These are phyloP conservation scores for Simalia tracyae DNA, from an alignment of 2,797 vertebrate species.

Conservation along the genomic window DNA sequence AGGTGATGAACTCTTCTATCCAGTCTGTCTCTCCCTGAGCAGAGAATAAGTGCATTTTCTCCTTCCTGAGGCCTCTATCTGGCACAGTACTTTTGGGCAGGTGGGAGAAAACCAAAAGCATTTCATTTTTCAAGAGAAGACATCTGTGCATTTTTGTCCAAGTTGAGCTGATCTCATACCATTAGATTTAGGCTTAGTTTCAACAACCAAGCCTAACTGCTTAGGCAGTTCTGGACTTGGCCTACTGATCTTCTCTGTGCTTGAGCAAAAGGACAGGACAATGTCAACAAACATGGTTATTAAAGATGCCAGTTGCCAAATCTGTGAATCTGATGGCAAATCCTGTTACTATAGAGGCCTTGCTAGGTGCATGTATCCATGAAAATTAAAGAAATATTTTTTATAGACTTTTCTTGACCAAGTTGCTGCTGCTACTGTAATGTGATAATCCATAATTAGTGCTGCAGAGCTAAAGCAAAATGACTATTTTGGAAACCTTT, in stretches of 20 bases:
- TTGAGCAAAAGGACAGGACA: background rate
- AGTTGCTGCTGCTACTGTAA: background rate
- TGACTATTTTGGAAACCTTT: background rate
- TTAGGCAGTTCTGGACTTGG: background rate
- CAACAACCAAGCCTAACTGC: background rate
- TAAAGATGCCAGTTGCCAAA: background rate
- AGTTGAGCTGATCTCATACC: too few relatives aligned
- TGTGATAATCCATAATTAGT: background rate
- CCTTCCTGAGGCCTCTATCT: too few relatives aligned
- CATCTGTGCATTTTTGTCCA: too few relatives aligned
- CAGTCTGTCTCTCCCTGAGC: too few relatives aligned
- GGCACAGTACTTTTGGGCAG: too few relatives aligned
- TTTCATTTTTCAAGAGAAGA: too few relatives aligned
- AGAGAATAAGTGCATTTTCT: too few relatives aligned
- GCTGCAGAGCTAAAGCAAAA: background rate
- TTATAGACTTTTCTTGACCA: background rate
- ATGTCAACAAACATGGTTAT: too few relatives aligned
- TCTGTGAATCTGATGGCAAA: background rate
- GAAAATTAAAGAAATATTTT: background rate
- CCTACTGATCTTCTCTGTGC: background rate
- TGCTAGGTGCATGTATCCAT: background rate
- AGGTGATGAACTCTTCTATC: too few relatives aligned
- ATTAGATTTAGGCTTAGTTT: too few relatives aligned
- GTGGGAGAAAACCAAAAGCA: too few relatives aligned
- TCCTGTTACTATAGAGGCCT: background rate